These are phyloP conservation scores for Zaprionus vittiger DNA, from an alignment of 1,140 invertebrate genomes.

Conservation along the genomic window DNA sequence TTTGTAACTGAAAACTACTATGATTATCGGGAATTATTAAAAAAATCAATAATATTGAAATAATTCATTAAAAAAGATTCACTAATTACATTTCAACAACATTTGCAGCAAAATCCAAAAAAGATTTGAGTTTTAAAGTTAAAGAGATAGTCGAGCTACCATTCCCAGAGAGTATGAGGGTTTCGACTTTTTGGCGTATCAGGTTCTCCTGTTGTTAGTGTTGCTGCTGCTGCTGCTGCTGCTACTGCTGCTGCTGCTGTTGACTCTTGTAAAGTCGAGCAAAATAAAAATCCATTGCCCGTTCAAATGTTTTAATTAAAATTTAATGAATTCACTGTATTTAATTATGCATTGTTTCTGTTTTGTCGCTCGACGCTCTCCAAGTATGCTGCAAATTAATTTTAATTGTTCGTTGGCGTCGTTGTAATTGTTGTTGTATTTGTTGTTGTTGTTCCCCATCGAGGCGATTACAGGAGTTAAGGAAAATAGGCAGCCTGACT, in stretches of 20 bases:
- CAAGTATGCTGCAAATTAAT: constrained; percentile 72
- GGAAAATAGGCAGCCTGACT: constrained; percentile 12
- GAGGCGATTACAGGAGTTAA: constrained; percentile 34
- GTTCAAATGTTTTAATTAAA: constrained; percentile 82
- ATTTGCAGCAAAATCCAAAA: background rate
- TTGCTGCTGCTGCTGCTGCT: constrained; percentile 41
- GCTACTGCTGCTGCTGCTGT: constrained; percentile 42
- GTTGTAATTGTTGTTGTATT: constrained; percentile 24
- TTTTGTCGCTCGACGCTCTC: constrained; percentile 43
- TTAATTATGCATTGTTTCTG: constrained; percentile 78
- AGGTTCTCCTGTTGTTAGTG: constrained; percentile 12
- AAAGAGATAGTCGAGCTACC: background rate
- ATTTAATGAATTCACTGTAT: constrained; percentile 80
- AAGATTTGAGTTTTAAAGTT: background rate
- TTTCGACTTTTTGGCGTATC: constrained; percentile 10
- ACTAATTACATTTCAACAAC: too few species aligned
- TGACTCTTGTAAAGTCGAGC: constrained; percentile 44
- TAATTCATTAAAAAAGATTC: background rate
- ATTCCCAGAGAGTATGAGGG: background rate
- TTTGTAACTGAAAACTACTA: background rate
- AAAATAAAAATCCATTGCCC: constrained; percentile 79
- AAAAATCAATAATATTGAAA: too few species aligned
- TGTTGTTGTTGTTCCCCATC: constrained; percentile 35
- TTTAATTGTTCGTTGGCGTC: constrained; percentile 69
- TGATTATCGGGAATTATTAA: background rate